A percentile compares a stretch with the other conserved stretches of the same genome.
These are phyloP conservation scores for Crocallis elinguaria DNA, from an alignment of 2,888 invertebrate species.

Conservation along the genomic window DNA sequence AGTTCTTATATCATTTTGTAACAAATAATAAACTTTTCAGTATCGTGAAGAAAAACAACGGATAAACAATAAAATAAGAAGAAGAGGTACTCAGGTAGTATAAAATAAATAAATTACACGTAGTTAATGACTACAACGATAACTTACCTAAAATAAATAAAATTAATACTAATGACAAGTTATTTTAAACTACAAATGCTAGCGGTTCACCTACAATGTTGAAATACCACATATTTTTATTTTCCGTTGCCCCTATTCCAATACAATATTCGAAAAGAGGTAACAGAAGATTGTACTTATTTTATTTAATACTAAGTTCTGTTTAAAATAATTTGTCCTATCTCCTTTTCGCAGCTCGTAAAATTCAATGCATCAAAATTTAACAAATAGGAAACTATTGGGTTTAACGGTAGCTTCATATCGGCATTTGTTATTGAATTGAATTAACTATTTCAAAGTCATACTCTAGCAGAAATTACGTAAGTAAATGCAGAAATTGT, in stretches of 20 bases:
- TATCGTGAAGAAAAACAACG: constrained; percentile 44
- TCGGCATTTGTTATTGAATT: constrained; percentile 42
- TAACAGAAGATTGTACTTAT: constrained; percentile 82
- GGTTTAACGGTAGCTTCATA: constrained; percentile 55
- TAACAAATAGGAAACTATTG: constrained; percentile 50
- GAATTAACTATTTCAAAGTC: constrained; percentile 40
- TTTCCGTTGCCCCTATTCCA: constrained; percentile 81
- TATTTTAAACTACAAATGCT: constrained; percentile 78
- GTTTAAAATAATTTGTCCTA: constrained; percentile 54
- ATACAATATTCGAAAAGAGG: constrained; percentile 73
- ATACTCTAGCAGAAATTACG: constrained; percentile 46
- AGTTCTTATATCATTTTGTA: constrained; percentile 35
- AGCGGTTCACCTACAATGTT: constrained; percentile 79
- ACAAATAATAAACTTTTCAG: constrained; percentile 55
- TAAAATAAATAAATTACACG: constrained; percentile 74
- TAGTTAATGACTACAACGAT: constrained; percentile 70
- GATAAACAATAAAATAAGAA: constrained; percentile 63
- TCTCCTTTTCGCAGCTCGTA: constrained; percentile 38
- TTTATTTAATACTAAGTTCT: constrained; percentile 70
- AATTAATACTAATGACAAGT: constrained; percentile 84
- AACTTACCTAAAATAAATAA: constrained; percentile 81
- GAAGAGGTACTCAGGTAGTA: constrained; percentile 83
- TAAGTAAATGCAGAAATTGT: constrained; percentile 38
- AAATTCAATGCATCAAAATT: constrained; percentile 38
- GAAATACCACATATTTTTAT: constrained; percentile 67